Base-by-base conservation (phyloP, 53 echinoderm and acorn worm species). In the Stichopus horrens region DNA sequence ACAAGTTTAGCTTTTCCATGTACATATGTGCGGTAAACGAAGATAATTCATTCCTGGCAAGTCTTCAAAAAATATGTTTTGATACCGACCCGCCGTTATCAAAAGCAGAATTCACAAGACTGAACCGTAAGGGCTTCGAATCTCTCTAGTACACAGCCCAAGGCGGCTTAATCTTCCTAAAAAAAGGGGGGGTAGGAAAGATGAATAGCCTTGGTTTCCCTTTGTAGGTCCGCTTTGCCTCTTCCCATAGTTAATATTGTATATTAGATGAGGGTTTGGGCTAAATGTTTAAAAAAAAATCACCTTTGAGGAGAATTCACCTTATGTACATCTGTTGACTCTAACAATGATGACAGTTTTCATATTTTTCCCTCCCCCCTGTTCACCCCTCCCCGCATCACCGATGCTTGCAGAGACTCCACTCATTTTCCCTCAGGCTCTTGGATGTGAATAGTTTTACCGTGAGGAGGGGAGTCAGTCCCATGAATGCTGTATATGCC, bases 1-100 rank as follows among this genome's bases (percentile, higher is more conserved):
- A 11, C 76, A 76, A 7, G 22, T 7, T 4, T 58, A 7, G 51
- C 18, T 8, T 19, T 55, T 81, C 81, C 81, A 81, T 56, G 37
- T 37, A 37, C 37, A 37, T 37, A 37, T 37, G 81, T 81, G 81
- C n/a, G 71, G 71, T 71, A 71, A 16, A 71, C n/a, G 19, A 7
- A 81, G 21, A 57, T 18, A 81, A 10, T 58, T 56, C 11, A 7
- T n/a, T n/a, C 57, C 56, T 56, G 56, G 81, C 81, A 81, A 81
- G 9, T 7, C n/a, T 81, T 81, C 56, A 81, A 81, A 56, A 21
- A 81, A 20, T 56, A 81, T 81, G 81, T 81, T 81, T 81, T 81
- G 81, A 81, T 81, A 81, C 58, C 58, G 71, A 71, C 18, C 14
- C 18, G 71, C 71, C 18, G 71, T 71, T 71, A 71, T 71, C 71